phyloP scores from a whole-genome alignment of 1,140 invertebrate species.

The Drosophila eugracilis region DNA sequence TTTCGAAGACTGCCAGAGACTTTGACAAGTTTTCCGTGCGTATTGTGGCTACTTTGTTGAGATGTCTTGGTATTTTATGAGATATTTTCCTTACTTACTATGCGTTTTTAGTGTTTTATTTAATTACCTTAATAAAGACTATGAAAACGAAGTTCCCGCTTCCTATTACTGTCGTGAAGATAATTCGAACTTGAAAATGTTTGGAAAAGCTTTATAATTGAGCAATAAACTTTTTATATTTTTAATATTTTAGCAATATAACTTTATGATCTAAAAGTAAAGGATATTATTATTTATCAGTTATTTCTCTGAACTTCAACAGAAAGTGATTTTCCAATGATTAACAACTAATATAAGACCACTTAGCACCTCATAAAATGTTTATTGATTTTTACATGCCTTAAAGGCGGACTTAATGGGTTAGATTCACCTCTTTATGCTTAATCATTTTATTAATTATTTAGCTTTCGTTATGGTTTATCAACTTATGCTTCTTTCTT shows the following conservation, averaged over 20 bases:
- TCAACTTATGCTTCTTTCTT: neutral
- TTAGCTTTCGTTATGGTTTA: neutral
- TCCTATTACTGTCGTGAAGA: too few species aligned
- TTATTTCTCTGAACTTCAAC: neutral
- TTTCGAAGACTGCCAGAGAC: slow-evolving; percentile 7
- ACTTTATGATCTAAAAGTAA: too few species aligned
- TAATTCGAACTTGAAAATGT: too few species aligned
- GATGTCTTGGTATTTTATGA: neutral
- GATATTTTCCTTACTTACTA: neutral
- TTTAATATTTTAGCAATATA: too few species aligned
- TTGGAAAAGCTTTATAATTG: neutral
- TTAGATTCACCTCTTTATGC: neutral
- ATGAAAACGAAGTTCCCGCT: neutral
- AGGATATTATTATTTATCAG: too few species aligned
- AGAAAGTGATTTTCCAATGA: neutral
- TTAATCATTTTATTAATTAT: slow-evolving; percentile 1
- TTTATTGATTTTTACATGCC: neutral
- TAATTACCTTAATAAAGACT: slow-evolving; percentile 3
- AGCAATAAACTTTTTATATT: too few species aligned
- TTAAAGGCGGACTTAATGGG: neutral
- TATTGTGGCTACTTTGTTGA: neutral
- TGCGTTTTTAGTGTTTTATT: neutral
- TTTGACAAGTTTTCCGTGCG: slow-evolving; percentile 10
- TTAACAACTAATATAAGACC: neutral
- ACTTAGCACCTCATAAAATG: neutral